Conservation (phyloP, 2,797 vertebrate species). For the Morus bassanus region DNA sequence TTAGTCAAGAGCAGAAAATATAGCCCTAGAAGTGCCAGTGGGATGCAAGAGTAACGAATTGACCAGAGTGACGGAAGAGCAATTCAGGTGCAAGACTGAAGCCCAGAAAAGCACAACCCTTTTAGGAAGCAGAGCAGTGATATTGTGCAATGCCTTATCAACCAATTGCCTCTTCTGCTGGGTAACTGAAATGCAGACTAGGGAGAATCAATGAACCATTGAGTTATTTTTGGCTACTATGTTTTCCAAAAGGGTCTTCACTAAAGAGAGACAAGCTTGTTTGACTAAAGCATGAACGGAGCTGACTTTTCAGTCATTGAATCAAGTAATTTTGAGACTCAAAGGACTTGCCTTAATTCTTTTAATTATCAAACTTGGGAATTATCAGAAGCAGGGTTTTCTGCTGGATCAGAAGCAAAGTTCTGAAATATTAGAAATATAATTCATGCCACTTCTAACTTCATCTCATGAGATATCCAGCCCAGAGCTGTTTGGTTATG, state of each 20-base stretch:
- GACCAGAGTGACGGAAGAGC: not conserved
- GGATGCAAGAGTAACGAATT: not conserved
- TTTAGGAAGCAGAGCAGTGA: not conserved
- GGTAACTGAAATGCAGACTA: not conserved
- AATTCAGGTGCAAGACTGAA: not conserved
- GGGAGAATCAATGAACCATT: not conserved
- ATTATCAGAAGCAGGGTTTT: not conserved
- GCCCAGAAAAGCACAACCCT: not conserved
- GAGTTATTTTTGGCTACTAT: not conserved
- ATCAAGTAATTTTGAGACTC: constrained; percentile 35
- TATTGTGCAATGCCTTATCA: not conserved
- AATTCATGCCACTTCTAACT: not conserved
- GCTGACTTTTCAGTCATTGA: constrained; percentile 10
- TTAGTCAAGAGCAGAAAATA: not conserved
- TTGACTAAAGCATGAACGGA: constrained; percentile 39
- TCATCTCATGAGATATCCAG: not conserved
- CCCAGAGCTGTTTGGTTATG: not conserved
- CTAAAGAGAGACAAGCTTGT: not conserved
- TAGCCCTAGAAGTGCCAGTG: not conserved
- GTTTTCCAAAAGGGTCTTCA: constrained; percentile 7
- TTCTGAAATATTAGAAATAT: constrained; percentile 5
- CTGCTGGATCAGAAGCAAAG: not conserved
- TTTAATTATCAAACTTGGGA: not conserved
- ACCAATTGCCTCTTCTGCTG: not conserved
- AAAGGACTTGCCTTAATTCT: constrained; percentile 37